Evolutionary conservation across 2,888 invertebrate genomes (phyloP), one percentile per base, ranked within the genome.

Genomic region (Bhutanitis thaidina): DNA sequence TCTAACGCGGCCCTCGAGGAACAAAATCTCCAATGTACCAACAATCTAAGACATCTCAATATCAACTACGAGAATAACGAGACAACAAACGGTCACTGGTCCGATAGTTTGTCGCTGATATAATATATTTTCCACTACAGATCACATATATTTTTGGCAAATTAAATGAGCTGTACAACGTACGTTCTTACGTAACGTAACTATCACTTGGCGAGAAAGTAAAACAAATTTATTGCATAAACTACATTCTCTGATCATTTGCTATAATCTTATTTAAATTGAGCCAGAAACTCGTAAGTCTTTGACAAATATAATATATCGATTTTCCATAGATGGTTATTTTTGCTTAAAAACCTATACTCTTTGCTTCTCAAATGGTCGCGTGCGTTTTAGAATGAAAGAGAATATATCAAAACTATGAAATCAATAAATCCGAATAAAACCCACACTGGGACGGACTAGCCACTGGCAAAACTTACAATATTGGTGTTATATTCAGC

Each of bases 81-180:
- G 66, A 73, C 80, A 80, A 79, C 77, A 77, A 80, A 80, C 81
- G 76, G 70, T 77, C 79, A 80, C 79, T 84, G 87, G 86, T 87
- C 86, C 83, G 73, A 78, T 71, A 74, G 73, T 79, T 77, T 77
- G 74, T 80, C 68, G 69, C 61, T 66, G 69, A 69, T 64, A 69
- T 66, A 62, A 71, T 74, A 73, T 69, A 60, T 74, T 62, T 69
- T 71, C 67, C 61, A 70, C 80, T 83, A 85, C 73, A 70, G 73
- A 87, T 87, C 84, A 87, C 83, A 87, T 77, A 72, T 72, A 74
- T 67, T 77, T 86, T 88, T 88, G 87, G 87, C 87, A 84, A 84
- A 81, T 80, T 74, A 69, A 71, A 65, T 80, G 78, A 81, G 77
- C 79, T 78, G 64, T 76, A 74, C 67, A 70, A 56, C 45, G 49